Evolutionary conservation across 1,140 invertebrate species (phyloP).

Genomic region (Drosophila nannoptera): DNA sequence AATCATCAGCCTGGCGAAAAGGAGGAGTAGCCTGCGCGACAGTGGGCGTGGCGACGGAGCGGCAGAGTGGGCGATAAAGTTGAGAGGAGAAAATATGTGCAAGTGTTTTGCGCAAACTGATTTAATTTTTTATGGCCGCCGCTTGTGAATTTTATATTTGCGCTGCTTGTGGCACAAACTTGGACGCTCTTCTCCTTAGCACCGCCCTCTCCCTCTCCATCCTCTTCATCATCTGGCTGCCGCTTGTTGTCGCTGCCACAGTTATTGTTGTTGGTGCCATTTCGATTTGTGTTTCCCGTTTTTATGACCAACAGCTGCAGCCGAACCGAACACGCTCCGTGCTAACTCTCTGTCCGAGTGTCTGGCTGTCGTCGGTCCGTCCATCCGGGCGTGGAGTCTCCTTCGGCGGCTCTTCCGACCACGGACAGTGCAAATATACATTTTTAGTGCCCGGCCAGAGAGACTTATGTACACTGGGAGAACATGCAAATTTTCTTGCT

Average conservation of each 20-base stretch:
- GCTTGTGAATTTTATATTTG: slow-evolving; percentile 70
- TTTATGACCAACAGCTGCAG: slow-evolving; percentile 62
- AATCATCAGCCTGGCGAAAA: slow-evolving; percentile 46
- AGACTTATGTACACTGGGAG: slow-evolving; percentile 37
- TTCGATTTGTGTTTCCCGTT: slow-evolving; percentile 41
- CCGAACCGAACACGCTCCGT: slow-evolving; percentile 42
- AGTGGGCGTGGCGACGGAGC: neutral
- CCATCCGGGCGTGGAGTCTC: neutral
- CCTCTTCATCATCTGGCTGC: too few species aligned
- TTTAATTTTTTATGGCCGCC: slow-evolving; percentile 70
- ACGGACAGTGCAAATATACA: slow-evolving; percentile 59
- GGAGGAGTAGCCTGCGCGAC: neutral
- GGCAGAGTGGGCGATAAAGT: slow-evolving; percentile 31
- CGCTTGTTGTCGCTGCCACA: too few species aligned
- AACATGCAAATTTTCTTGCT: slow-evolving; percentile 44
- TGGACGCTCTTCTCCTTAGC: slow-evolving; percentile 26
- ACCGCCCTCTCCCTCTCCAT: too few species aligned
- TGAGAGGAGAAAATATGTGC: slow-evolving; percentile 55
- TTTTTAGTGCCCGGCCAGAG: slow-evolving; percentile 48
- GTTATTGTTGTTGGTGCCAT: slow-evolving; percentile 34
- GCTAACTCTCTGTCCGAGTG: slow-evolving; percentile 1
- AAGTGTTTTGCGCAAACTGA: slow-evolving; percentile 73
- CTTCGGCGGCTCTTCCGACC: slow-evolving; percentile 16
- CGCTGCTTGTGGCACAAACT: slow-evolving; percentile 36
- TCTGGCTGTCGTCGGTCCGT: too few species aligned